Base-by-base conservation (phyloP, 2,888 invertebrate species). In the Dryococelus australis region DNA sequence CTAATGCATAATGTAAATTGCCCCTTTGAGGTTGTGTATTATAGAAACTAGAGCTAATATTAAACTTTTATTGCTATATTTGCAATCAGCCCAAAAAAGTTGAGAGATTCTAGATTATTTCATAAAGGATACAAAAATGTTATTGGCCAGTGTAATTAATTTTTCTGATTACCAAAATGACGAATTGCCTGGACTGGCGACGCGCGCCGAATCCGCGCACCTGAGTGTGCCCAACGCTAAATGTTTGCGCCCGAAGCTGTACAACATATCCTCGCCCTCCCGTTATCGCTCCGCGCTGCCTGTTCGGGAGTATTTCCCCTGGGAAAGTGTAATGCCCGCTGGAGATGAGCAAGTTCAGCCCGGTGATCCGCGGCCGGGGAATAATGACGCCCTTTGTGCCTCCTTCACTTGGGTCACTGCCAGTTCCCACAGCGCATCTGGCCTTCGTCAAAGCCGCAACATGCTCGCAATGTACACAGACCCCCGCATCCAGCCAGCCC, bases 321-420 rank as follows among this genome's bases (percentile, higher is more conserved):
- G 65, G 65, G 65, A 65, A 10, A 65, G 65, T n/a, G 65, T n/a
- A n/a, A 65, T n/a, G 65, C 65, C 65, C 6, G 65, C 65, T n/a
- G 65, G 65, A 65, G 65, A 65, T 65, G 65, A 65, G 65, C 6
- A n/a, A 65, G 65, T n/a, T 20, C 12, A 65, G 65, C 65, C 65
- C 20, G 65, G 13, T 47, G 47, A 47, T 47, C 47, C 47, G 47
- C 47, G 47, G 47, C 47, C 47, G 47, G 8, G 24, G 65, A 65
- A 65, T 65, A 65, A 65, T n/a, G 65, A 65, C 65, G 65, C 24
- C 65, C 65, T 65, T 65, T 65, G 65, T 65, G 65, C 65, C 65
- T 35, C 35, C 35, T 8, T n/a, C n/a, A n/a, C 65, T 65, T n/a
- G 65, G 65, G 65, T 65, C 65, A 65, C 8, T n/a, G 65, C 65